A percentile compares a stretch with the other conserved stretches of the same genome.
phyloP scores from a whole-genome alignment of 2,113 vertebrate genomes.

The Benitochromis conjunctus region DNA sequence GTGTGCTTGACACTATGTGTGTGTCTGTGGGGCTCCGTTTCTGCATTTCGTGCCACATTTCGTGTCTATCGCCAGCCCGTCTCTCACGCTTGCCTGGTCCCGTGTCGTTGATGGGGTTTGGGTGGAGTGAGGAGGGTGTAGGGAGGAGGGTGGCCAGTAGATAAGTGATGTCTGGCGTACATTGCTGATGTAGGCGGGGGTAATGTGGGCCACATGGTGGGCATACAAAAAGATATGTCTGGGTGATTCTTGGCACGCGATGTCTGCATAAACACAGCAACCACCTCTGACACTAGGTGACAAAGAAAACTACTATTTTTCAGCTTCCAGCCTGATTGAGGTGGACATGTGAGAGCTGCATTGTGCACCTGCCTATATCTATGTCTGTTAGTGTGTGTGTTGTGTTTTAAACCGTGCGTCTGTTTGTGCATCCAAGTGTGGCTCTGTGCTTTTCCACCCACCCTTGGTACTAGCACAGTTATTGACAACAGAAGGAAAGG shows the following conservation, averaged over 20 bases:
- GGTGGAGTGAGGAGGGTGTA: not conserved
- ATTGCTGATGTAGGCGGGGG: conserved; percentile 21
- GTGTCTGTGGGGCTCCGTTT: conserved; percentile 57
- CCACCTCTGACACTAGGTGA: not conserved
- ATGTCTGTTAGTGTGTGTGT: not conserved
- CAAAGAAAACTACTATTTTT: not conserved
- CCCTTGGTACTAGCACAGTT: conserved; percentile 21
- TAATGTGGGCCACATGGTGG: conserved; percentile 40
- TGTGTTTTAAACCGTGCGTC: not conserved
- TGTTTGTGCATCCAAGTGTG: not conserved
- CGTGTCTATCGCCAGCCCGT: conserved; percentile 73
- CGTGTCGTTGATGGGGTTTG: conserved; percentile 56
- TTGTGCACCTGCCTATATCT: not conserved
- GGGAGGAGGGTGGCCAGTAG: conserved; percentile 23
- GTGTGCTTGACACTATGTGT: conserved; percentile 9
- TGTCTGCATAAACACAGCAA: conserved; percentile 20
- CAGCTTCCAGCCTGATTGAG: not conserved
- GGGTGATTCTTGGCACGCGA: conserved; percentile 72
- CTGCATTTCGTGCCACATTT: conserved; percentile 76
- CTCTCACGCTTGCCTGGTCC: conserved; percentile 81
- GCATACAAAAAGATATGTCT: conserved; percentile 57
- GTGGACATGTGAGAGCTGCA: not conserved
- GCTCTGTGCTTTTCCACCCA: conserved; percentile 17
- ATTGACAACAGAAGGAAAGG: conserved; percentile 57
- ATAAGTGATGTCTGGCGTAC: conserved; percentile 66